These are phyloP conservation scores for Medauroidea extradentata DNA, from an alignment of 1,140 invertebrate genomes.

Conservation along the genomic window DNA sequence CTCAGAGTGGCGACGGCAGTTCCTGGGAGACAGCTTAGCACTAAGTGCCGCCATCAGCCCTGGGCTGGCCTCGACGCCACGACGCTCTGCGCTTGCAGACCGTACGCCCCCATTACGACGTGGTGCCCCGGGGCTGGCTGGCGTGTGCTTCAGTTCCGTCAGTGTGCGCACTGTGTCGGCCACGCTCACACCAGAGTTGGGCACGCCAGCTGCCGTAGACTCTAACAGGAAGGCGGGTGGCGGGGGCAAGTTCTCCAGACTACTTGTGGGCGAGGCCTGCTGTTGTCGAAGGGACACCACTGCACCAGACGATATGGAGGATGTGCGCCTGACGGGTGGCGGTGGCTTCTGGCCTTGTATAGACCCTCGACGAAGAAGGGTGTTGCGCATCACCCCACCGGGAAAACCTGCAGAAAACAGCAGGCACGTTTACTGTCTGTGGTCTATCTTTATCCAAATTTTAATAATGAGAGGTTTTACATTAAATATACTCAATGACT, in stretches of 20 bases:
- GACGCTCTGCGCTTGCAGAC: conserved; percentile 41
- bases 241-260: conserved; percentile 68
- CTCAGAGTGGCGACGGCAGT: conserved; percentile 31
- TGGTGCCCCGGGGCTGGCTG: conserved; percentile 73
- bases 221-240: conserved; percentile 79
- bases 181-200: conserved; percentile 56
- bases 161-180: conserved; percentile 81
- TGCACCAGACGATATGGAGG: conserved; percentile 64
- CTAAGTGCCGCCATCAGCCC: conserved; percentile 60
- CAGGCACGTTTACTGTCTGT: too few species aligned
- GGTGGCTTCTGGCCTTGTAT: conserved; percentile 67
- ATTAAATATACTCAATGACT: too few species aligned
- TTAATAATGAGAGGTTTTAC: too few species aligned
- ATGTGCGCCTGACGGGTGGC: conserved; percentile 79
- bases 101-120: conserved; percentile 54
- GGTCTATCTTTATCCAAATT: too few species aligned
- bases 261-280: conserved; percentile 27
- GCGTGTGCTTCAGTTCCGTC: conserved; percentile 79
- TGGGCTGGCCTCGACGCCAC: conserved; percentile 17
- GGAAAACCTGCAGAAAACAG: conserved; percentile 41
- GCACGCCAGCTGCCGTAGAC: conserved; percentile 39
- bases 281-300: neutral
- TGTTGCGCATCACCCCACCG: conserved; percentile 40
- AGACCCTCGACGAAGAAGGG: conserved; percentile 52
- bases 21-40: conserved; percentile 59